Evolutionary conservation across 2,888 invertebrate genomes (phyloP).

Genomic region (Hirtodrosophila trivittata): DNA sequence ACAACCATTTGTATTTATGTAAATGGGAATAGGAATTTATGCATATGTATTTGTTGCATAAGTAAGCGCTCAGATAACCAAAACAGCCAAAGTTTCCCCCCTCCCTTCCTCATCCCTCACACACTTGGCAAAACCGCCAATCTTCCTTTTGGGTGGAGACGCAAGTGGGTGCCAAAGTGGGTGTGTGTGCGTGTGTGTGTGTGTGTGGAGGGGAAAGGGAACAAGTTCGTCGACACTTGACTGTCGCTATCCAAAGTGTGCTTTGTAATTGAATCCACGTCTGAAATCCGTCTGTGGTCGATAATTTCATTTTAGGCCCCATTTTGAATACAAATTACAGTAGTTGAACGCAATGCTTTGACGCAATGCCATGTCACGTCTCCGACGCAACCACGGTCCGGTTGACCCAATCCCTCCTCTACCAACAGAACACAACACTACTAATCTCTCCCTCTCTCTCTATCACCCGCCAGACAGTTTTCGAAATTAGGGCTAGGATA

Average conservation of each 20-base stretch:
- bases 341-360: background rate
- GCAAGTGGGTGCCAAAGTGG: too few species aligned
- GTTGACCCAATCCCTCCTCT: background rate
- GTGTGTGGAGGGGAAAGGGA: too few species aligned
- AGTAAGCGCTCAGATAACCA: conserved; percentile 53
- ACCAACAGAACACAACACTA: background rate
- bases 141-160: too few species aligned
- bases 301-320: conserved; percentile 71
- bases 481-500: background rate
- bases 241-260: conserved; percentile 51
- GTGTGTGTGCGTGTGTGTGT: too few species aligned
- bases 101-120: background rate
- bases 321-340: conserved; percentile 75
- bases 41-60: conserved; percentile 62
- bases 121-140: too few species aligned
- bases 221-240: conserved; percentile 18
- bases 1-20: conserved; percentile 47
- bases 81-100: conserved; percentile 24
- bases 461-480: too few species aligned
- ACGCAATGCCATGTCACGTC: background rate
- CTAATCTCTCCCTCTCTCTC: too few species aligned
- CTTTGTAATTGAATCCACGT: conserved; percentile 79
- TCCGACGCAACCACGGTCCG: background rate
- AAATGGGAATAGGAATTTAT: conserved; percentile 58
- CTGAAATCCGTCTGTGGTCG: conserved; percentile 74